These are phyloP conservation scores for Poecile montanus DNA, from an alignment of 2,797 vertebrate genomes.

Conservation along the genomic window DNA sequence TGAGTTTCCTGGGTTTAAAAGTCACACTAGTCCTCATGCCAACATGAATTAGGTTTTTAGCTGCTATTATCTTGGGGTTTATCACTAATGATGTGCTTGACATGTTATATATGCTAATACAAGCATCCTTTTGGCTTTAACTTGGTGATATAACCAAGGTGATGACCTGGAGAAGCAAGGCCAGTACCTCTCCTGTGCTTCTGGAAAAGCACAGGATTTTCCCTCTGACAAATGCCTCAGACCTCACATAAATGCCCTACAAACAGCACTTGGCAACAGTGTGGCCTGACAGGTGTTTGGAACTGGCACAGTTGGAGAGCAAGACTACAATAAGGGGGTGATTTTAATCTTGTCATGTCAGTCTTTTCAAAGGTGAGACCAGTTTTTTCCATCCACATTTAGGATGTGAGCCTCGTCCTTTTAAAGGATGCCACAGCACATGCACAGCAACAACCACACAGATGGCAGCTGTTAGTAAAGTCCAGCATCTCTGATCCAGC, in stretches of 20 bases:
- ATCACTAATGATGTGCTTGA: background rate
- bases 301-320: background rate
- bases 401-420: background rate
- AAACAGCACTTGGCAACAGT: background rate
- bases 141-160: background rate
- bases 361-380: background rate
- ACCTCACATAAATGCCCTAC: background rate
- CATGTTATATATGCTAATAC: background rate
- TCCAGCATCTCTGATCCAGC: background rate
- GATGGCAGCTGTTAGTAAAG: background rate
- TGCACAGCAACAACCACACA: background rate
- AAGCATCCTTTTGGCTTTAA: background rate
- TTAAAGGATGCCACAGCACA: background rate
- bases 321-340: background rate
- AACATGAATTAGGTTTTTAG: background rate
- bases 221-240: background rate
- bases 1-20: background rate
- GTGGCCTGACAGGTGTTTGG: background rate
- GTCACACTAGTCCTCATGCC: background rate
- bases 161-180: background rate
- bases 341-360: background rate
- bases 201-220: background rate
- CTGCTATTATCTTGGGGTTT: background rate
- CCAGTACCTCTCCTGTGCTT: background rate
- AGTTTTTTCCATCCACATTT: background rate